Evolutionary conservation across 2,113 vertebrate genomes (phyloP).

Genomic region (Tinamus guttatus): DNA sequence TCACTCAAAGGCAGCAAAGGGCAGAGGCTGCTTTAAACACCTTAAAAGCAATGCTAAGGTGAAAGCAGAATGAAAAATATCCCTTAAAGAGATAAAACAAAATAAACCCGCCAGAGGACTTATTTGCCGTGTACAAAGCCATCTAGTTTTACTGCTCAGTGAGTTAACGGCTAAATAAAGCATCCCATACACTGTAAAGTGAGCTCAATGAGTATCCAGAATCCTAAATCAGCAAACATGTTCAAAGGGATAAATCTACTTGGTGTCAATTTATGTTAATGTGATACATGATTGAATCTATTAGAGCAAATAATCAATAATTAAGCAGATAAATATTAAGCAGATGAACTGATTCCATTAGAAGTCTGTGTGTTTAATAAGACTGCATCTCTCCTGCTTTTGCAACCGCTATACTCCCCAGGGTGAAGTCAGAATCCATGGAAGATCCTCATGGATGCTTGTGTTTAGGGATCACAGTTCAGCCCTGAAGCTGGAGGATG

Average conservation of each 20-base stretch:
- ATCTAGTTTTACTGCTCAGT: slow-evolving; percentile 47
- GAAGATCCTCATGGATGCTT: background rate
- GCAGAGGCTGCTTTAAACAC: background rate
- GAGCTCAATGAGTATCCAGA: background rate
- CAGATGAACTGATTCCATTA: slow-evolving; percentile 39
- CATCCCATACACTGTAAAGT: background rate
- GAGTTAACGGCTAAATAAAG: slow-evolving; percentile 61
- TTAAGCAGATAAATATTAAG: too few relatives aligned
- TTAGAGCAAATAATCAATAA: slow-evolving; percentile 53
- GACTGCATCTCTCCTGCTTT: background rate
- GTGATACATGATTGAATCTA: slow-evolving; percentile 25
- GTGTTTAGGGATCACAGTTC: background rate
- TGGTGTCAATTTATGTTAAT: slow-evolving; percentile 59
- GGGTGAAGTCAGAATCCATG: background rate
- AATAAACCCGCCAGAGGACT: slow-evolving; percentile 63
- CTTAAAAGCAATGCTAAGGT: background rate
- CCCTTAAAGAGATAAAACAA: slow-evolving; percentile 36
- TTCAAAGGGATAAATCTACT: slow-evolving; percentile 35
- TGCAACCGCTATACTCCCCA: background rate
- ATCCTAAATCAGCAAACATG: slow-evolving; percentile 40
- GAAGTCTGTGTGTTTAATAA: background rate
- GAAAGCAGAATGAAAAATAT: background rate
- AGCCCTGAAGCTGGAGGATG: background rate
- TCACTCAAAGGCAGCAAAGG: background rate
- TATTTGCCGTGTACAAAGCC: background rate